Percentiles rank a stretch among this genome's conserved stretches.
Conservation (phyloP, 2,797 vertebrate genomes). For the Mormyrus hasselquistii region DNA sequence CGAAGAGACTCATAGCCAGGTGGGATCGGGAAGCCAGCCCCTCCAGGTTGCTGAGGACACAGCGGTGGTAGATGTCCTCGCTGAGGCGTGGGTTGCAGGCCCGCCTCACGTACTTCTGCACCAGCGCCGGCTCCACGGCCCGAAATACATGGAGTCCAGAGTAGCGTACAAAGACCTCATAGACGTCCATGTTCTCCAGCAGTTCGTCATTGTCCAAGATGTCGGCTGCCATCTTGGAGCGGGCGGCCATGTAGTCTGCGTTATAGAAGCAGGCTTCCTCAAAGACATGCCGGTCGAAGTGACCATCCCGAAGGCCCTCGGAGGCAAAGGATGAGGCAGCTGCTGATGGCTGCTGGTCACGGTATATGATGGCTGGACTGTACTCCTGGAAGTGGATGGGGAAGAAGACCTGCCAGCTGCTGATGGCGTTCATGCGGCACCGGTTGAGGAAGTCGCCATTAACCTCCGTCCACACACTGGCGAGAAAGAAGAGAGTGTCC, state of each 20-base stretch:
- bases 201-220: constrained; percentile 84
- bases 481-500: constrained; percentile 89
- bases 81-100: constrained; percentile 85
- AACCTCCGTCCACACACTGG: constrained; percentile 84
- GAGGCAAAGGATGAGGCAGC: constrained; percentile 60
- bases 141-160: constrained; percentile 92
- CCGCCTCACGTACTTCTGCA: constrained; percentile 81
- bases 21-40: constrained; percentile 84
- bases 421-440: constrained; percentile 95
- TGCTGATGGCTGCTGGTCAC: constrained; percentile 69
- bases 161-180: constrained; percentile 90
- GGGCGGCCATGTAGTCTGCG: constrained; percentile 87
- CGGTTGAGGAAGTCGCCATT: constrained; percentile 86
- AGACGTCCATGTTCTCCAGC: constrained; percentile 87
- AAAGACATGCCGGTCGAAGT: constrained; percentile 84
- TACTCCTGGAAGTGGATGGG: constrained; percentile 96
- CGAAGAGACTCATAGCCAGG: constrained; percentile 86
- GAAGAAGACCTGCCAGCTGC: constrained; percentile 95
- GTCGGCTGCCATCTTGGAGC: constrained; percentile 80
- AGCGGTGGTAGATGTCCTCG: constrained; percentile 90
- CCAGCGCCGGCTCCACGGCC: constrained; percentile 86
- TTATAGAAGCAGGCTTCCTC: constrained; percentile 98
- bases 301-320: constrained; percentile 72
- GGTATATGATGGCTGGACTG: constrained; percentile 73
- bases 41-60: constrained; percentile 88